Evolutionary conservation across 2,888 invertebrate genomes (phyloP).

Genomic region (Andrena bucephala): DNA sequence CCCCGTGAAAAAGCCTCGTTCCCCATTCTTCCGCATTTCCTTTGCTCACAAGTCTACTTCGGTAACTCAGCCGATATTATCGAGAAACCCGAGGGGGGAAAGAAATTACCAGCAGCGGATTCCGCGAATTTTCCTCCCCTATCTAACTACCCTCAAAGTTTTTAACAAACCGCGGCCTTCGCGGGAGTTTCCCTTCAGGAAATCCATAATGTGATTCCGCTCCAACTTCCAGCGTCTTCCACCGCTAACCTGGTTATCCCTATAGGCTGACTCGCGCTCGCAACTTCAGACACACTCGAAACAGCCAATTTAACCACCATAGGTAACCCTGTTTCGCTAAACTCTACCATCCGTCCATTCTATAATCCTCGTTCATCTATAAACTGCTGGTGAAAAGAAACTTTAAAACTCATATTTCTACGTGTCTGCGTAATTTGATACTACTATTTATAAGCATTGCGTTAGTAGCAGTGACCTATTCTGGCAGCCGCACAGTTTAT

Average conservation of each 20-base stretch:
- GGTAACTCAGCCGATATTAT: slow-evolving; percentile 42
- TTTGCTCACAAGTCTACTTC: slow-evolving; percentile 10
- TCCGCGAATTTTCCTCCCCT: slow-evolving; percentile 16
- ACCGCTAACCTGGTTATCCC: neutral
- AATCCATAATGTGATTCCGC: slow-evolving; percentile 15
- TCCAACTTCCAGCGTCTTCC: slow-evolving; percentile 3
- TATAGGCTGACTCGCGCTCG: neutral
- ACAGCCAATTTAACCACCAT: neutral
- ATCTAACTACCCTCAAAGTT: slow-evolving; percentile 19
- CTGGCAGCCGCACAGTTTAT: no score
- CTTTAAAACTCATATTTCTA: no score
- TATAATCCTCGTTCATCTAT: no score
- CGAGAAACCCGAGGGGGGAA: slow-evolving; percentile 3
- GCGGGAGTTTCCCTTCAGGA: neutral
- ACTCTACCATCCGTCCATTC: no score
- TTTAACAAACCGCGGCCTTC: slow-evolving; percentile 28
- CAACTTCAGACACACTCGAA: neutral
- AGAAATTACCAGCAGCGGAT: slow-evolving; percentile 40
- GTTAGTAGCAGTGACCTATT: no score
- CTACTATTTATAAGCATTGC: no score
- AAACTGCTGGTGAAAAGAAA: no score
- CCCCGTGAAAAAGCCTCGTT: slow-evolving; percentile 23
- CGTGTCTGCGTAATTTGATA: no score
- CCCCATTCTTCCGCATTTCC: neutral
- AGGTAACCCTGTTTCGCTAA: neutral